Conservation (phyloP, 2,888 invertebrate genomes). For the Pyrrhosoma nymphula region DNA sequence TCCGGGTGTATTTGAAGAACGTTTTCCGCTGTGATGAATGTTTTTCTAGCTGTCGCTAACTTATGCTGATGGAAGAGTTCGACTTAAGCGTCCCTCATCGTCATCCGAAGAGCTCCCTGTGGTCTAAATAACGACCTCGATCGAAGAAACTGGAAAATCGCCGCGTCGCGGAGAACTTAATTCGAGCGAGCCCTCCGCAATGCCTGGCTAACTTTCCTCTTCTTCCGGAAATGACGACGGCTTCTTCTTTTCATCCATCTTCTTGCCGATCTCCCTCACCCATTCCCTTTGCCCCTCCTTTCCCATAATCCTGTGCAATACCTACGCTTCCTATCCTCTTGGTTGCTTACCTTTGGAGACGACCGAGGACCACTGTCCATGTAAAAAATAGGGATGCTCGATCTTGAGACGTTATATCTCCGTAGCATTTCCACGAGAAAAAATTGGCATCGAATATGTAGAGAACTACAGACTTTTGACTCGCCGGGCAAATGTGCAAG, state of each 20-base stretch:
- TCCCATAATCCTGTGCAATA: neutral
- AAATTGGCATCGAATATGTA: too few relatives aligned
- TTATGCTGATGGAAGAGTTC: neutral
- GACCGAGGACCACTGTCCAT: too few relatives aligned
- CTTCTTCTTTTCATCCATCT: neutral
- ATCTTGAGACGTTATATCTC: too few relatives aligned
- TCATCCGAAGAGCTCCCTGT: neutral
- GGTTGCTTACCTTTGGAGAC: too few relatives aligned
- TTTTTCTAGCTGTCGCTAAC: neutral
- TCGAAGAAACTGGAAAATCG: slow-evolving; percentile 28
- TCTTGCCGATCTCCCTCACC: neutral
- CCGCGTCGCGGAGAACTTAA: neutral
- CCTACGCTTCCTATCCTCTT: neutral
- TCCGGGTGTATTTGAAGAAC: neutral
- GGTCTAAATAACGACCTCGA: neutral
- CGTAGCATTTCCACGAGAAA: too few relatives aligned
- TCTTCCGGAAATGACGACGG: slow-evolving; percentile 13
- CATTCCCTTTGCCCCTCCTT: neutral
- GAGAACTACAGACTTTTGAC: too few relatives aligned
- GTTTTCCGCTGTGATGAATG: neutral
- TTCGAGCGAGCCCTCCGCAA: slow-evolving; percentile 33
- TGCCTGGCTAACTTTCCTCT: neutral
- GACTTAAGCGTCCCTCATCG: neutral
- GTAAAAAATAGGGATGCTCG: too few relatives aligned
- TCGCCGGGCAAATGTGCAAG: too few relatives aligned